phyloP scores from a whole-genome alignment of 1,140 invertebrate species.

The Drosophila parabipectinata region DNA sequence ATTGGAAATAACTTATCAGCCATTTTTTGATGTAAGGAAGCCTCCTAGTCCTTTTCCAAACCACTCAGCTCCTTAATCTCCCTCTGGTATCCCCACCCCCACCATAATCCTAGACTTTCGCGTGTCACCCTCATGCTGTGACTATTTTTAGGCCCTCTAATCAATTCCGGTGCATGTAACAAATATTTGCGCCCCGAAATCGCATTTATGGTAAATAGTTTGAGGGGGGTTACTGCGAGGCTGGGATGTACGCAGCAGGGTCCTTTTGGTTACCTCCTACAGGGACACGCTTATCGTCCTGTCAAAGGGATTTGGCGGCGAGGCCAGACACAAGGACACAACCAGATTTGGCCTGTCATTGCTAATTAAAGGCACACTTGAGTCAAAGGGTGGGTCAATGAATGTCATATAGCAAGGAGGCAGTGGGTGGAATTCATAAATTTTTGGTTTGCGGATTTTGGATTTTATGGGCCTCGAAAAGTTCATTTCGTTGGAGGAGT shows the following conservation, averaged over 20 bases:
- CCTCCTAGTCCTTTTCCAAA: background rate
- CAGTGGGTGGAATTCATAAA: conserved; percentile 31
- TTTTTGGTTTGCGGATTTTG: conserved; percentile 19
- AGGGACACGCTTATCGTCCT: conserved; percentile 45
- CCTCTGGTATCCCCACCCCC: background rate
- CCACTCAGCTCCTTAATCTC: background rate
- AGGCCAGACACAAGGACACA: conserved; percentile 25
- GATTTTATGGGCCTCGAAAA: conserved; percentile 36
- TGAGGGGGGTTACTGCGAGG: conserved; percentile 1
- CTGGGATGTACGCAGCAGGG: background rate
- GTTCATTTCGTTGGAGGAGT: conserved; percentile 18
- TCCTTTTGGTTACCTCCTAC: conserved; percentile 12
- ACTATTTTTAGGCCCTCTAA: conserved; percentile 51
- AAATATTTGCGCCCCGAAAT: conserved; percentile 57
- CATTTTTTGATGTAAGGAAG: background rate
- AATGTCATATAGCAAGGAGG: background rate
- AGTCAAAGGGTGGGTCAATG: background rate
- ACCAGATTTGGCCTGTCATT: conserved; percentile 39
- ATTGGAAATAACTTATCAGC: too few relatives aligned
- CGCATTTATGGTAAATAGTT: conserved; percentile 6
- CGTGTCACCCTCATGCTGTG: conserved; percentile 41
- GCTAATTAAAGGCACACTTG: conserved; percentile 29
- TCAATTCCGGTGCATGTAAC: conserved; percentile 53
- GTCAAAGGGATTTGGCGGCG: conserved; percentile 52
- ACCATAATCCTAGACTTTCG: conserved; percentile 16